Conservation (phyloP, 1,140 invertebrate species). For the silkworm (Bombyx mori) region DNA sequence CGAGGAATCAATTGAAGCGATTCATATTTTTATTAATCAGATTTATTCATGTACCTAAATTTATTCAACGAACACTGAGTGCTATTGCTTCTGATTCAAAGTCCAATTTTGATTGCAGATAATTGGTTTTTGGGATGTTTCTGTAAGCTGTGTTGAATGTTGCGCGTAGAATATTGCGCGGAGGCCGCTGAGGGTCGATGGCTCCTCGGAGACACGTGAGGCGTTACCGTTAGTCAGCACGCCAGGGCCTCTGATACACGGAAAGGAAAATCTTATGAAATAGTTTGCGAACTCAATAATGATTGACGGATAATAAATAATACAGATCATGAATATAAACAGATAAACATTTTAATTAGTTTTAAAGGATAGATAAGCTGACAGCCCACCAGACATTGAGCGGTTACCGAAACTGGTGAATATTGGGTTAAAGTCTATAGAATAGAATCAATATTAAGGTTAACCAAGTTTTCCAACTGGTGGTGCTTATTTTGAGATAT, state of each 20-base stretch:
- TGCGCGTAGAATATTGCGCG: constrained; percentile 63
- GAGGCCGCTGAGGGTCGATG: constrained; percentile 65
- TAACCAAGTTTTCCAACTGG: too few species aligned
- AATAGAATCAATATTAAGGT: too few species aligned
- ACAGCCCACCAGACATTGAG: too few species aligned
- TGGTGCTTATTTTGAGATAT: too few species aligned
- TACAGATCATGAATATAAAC: too few species aligned
- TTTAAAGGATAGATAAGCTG: too few species aligned
- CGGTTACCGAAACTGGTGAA: too few species aligned
- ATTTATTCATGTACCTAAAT: not conserved
- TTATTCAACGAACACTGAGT: not conserved
- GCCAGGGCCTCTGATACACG: constrained; percentile 45
- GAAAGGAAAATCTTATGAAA: constrained; percentile 54
- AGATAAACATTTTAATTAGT: too few species aligned
- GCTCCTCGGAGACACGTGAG: constrained; percentile 62
- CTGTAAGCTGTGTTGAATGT: constrained; percentile 18
- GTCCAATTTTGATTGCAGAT: constrained; percentile 7
- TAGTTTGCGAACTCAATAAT: constrained; percentile 36
- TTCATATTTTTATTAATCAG: not conserved
- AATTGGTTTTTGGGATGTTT: constrained; percentile 20
- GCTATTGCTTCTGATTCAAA: not conserved
- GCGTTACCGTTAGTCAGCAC: constrained; percentile 56
- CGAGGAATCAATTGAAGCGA: constrained; percentile 24
- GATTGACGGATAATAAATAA: not conserved
- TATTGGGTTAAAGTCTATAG: too few species aligned